Evolutionary conservation across 2,888 invertebrate species (phyloP).

Genomic region (Plusia festucae): DNA sequence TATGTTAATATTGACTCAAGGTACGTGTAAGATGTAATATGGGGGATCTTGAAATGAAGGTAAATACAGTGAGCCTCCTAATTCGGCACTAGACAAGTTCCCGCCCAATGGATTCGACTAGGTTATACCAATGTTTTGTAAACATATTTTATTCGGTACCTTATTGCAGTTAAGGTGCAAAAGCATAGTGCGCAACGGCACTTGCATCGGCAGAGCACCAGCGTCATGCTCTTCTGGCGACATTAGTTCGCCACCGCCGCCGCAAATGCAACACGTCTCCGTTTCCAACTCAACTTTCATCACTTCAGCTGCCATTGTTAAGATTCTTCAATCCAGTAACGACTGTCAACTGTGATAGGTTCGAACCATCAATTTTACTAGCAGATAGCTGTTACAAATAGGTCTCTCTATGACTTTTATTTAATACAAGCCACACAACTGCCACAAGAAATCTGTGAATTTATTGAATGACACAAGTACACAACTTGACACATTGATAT

Average conservation of each 20-base stretch:
- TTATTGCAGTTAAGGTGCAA: conserved; percentile 82
- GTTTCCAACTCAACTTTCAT: conserved; percentile 75
- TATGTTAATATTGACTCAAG: not conserved
- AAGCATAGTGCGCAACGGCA: conserved; percentile 79
- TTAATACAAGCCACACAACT: too few relatives aligned
- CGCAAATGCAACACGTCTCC: conserved; percentile 80
- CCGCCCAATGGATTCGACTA: not conserved
- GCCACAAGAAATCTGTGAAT: too few relatives aligned
- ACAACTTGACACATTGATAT: too few relatives aligned
- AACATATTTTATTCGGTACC: conserved; percentile 58
- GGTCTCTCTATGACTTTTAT: too few relatives aligned
- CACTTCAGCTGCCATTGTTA: conserved; percentile 64
- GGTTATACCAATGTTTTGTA: conserved; percentile 30
- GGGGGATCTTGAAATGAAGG: too few relatives aligned
- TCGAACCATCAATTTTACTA: too few relatives aligned
- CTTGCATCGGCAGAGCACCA: conserved; percentile 66
- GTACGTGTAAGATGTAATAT: not conserved
- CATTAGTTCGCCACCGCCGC: conserved; percentile 71
- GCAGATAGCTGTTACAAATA: not conserved
- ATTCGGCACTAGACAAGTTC: not conserved
- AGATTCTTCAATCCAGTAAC: not conserved
- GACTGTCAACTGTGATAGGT: too few relatives aligned
- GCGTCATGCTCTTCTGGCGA: conserved; percentile 83
- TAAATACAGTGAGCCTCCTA: not conserved
- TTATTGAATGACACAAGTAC: too few relatives aligned